phyloP scores from a whole-genome alignment of 2,797 vertebrate genomes.

The Molossus alvarezi region DNA sequence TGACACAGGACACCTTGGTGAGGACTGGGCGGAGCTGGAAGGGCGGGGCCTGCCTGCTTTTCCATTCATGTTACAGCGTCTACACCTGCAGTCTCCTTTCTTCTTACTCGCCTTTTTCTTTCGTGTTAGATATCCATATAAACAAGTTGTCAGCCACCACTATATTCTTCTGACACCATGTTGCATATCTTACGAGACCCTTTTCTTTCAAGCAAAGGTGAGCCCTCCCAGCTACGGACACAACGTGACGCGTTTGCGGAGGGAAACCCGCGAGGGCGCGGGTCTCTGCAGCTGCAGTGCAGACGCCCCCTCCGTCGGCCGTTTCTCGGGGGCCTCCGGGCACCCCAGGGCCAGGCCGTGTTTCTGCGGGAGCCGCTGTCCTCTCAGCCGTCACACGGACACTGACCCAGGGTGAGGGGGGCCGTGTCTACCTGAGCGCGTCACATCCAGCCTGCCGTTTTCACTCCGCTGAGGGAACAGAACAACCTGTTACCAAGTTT shows the following conservation, averaged over 20 bases:
- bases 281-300: too few relatives aligned
- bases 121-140: not conserved
- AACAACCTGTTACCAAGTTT: constrained; percentile 90
- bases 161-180: constrained; percentile 39
- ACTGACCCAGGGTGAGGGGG: constrained; percentile 83
- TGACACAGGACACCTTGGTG: not conserved
- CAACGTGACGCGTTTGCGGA: constrained; percentile 29
- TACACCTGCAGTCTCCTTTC: not conserved
- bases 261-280: not conserved
- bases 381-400: constrained; percentile 83
- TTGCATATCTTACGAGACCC: constrained; percentile 40
- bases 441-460: constrained; percentile 85
- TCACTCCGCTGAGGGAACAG: constrained; percentile 86
- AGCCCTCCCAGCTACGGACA: constrained; percentile 56
- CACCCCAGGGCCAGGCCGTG: constrained; percentile 84
- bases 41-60: not conserved
- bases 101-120: constrained; percentile 50
- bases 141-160: constrained; percentile 65
- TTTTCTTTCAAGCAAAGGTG: constrained; percentile 42
- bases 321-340: constrained; percentile 83
- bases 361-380: constrained; percentile 84
- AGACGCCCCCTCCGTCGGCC: not conserved
- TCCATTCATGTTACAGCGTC: rapidly evolving
- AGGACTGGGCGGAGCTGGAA: not conserved
- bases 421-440: constrained; percentile 73